Base-by-base conservation (phyloP, 2,888 invertebrate species). In the Iphiclides podalirius region DNA sequence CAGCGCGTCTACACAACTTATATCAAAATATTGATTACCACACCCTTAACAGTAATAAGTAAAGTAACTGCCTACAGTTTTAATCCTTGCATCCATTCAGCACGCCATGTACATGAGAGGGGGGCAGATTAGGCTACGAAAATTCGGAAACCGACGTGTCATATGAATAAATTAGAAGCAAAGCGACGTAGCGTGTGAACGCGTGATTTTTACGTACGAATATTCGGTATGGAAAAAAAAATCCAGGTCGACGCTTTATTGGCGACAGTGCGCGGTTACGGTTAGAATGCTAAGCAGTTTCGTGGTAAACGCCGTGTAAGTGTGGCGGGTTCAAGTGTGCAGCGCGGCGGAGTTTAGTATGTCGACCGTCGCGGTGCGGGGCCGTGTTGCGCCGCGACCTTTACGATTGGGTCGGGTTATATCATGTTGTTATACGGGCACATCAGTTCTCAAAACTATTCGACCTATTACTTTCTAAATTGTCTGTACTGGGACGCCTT, bases 271-370 rank as follows among this genome's bases (percentile, higher is more conserved):
- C 70, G 67, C 71, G 66, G 70, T 75, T 73, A 79, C 77, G 68
- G 74, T 73, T 73, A 74, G 87, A 87, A 88, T 87, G 81, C 76
- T 85, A 86, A 88, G 70, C 79, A 84, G 86, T 74, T 80, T 83
- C 80, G 71, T 69, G 76, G 70, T 77, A 77, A 78, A 70, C 65
- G 68, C n/a, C n/a, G n/a, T n/a, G n/a, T n/a, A n/a, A n/a, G n/a
- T n/a, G n/a, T 70, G 75, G 70, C 69, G 67, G 68, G 66, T 51
- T 51, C 44, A 39, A 43, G 12, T 35, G 16, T 33, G 35, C 23
- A 38, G 16, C 15, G 23, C 43, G 34, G 11, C 34, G 8, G 20
- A 31, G 17, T 40, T 45, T 28, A 45, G 36, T 15, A 51, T 40
- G 45, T 11, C 36, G 36, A 15, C 36, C 14, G 9, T 7, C 64